Evolutionary conservation across 2,888 invertebrate genomes (phyloP), one percentile per base, ranked within the genome.

Genomic region (Charanyca ferruginea): DNA sequence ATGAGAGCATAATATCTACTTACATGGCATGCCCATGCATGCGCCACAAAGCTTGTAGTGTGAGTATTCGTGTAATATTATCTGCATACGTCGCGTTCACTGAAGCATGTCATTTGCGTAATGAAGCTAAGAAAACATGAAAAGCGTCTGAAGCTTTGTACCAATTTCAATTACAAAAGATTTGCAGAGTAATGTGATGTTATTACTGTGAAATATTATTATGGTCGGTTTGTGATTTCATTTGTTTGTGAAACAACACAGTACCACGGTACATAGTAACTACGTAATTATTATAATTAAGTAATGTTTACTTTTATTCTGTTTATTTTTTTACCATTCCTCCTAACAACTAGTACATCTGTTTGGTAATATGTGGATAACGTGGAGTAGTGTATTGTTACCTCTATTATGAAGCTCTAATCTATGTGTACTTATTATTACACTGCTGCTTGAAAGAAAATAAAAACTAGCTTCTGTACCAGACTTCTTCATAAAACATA

Each of bases 111-210:
- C 67, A 78, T 78, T 75, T 78, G 66, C 78, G 60, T 78, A 78
- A 78, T 79, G 79, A 79, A 79, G 67, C 79, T 68, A 74, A 75
- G 67, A 62, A 72, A 72, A 63, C 63, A 63, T 72, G 73, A 68
- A 74, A 63, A 57, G 54, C 57, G 59, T 59, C 60, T 52, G 23
- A 18, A 54, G 49, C 58, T 72, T 45, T 35, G 73, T 59, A 77
- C 41, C 42, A 72, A 75, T 75, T 77, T 75, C 66, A 72, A 75
- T 77, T 75, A 77, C 77, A 77, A 66, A 72, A 66, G 77, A 41
- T 38, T 64, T 54, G 47, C 44, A 54, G 25, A 57, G 58, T 38
- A 35, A 51, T 54, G 44, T 38, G 42, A 41, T 23, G 18, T 44
- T 60, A 38, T 28, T 38, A 18, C 35, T 28, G 25, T 16, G 41